These are phyloP conservation scores for Xenotilapia leptura DNA, from an alignment of 2,113 vertebrate species.

Conservation along the genomic window DNA sequence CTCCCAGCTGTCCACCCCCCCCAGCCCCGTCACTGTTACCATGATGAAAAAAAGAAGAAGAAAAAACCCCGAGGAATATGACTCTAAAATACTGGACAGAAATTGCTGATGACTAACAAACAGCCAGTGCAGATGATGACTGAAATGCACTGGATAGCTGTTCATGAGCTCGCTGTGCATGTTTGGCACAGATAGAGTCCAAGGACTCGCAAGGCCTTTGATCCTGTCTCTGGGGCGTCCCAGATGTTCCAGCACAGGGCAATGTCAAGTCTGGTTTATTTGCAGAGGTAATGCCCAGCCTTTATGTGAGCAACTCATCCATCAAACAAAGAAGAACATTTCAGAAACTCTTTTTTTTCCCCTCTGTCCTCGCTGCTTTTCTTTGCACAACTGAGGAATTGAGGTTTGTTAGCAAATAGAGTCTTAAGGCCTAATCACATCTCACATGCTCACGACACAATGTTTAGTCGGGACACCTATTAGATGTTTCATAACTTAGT, in stretches of 20 bases:
- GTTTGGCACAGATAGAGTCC: slow-evolving; percentile 52
- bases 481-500: slow-evolving; percentile 1
- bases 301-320: slow-evolving; percentile 53
- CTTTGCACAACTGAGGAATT: slow-evolving; percentile 39
- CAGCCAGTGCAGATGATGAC: slow-evolving; percentile 22
- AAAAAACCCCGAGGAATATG: not conserved
- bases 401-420: slow-evolving; percentile 36
- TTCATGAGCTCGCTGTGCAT: slow-evolving; percentile 19
- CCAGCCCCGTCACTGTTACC: not conserved
- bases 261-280: slow-evolving; percentile 62
- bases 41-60: not conserved
- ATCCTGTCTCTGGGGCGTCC: slow-evolving; percentile 54
- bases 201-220: slow-evolving; percentile 49
- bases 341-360: not conserved
- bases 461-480: not conserved
- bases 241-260: slow-evolving; percentile 57
- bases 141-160: slow-evolving; percentile 17
- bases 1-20: not conserved
- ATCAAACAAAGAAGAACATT: slow-evolving; percentile 46
- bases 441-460: not conserved
- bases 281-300: slow-evolving; percentile 52
- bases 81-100: slow-evolving; percentile 14
- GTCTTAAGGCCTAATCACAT: slow-evolving; percentile 29
- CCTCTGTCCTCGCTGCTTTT: not conserved
- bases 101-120: slow-evolving; percentile 47